These are phyloP conservation scores for Sicus ferrugineus DNA, from an alignment of 2,888 invertebrate species.

Conservation along the genomic window DNA sequence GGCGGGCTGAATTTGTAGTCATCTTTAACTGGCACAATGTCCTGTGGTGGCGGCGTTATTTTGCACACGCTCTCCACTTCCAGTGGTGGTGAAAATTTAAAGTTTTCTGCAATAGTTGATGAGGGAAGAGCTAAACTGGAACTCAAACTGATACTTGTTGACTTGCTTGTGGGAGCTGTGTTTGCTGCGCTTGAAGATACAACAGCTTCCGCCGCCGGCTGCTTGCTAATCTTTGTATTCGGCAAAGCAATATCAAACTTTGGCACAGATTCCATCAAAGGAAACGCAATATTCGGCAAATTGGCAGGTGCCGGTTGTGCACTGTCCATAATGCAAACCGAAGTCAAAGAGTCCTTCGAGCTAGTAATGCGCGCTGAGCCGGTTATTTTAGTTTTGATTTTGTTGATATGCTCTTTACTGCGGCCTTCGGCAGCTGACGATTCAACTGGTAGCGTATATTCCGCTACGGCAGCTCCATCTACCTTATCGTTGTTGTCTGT, in stretches of 20 bases:
- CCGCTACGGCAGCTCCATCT: slow-evolving; percentile 8
- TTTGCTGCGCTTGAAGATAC: slow-evolving; percentile 6
- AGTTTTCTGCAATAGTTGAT: slow-evolving; percentile 41
- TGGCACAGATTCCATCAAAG: slow-evolving; percentile 58
- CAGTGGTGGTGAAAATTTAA: slow-evolving; percentile 67
- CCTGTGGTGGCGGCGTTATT: slow-evolving; percentile 57
- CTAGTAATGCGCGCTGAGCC: slow-evolving; percentile 43
- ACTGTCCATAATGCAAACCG: slow-evolving; percentile 51
- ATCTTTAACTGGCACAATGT: slow-evolving; percentile 64
- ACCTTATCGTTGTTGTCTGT: slow-evolving; percentile 40
- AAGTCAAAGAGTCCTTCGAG: slow-evolving; percentile 43
- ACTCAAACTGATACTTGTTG: neutral
- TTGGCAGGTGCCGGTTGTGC: slow-evolving; percentile 65
- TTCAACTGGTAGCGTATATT: slow-evolving; percentile 27
- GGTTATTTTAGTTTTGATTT: slow-evolving; percentile 40
- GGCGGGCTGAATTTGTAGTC: slow-evolving; percentile 71
- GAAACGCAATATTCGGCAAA: slow-evolving; percentile 66
- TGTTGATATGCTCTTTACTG: slow-evolving; percentile 40
- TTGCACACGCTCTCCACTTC: slow-evolving; percentile 50
- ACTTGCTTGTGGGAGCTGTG: neutral
- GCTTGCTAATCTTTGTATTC: slow-evolving; percentile 26
- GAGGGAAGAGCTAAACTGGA: neutral
- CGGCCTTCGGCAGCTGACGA: slow-evolving; percentile 1
- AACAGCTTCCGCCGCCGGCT: slow-evolving; percentile 36
- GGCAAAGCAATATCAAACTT: slow-evolving; percentile 58